Evolutionary conservation across 2,797 vertebrate genomes (phyloP).

Genomic region (Phylloscopus collybita): DNA sequence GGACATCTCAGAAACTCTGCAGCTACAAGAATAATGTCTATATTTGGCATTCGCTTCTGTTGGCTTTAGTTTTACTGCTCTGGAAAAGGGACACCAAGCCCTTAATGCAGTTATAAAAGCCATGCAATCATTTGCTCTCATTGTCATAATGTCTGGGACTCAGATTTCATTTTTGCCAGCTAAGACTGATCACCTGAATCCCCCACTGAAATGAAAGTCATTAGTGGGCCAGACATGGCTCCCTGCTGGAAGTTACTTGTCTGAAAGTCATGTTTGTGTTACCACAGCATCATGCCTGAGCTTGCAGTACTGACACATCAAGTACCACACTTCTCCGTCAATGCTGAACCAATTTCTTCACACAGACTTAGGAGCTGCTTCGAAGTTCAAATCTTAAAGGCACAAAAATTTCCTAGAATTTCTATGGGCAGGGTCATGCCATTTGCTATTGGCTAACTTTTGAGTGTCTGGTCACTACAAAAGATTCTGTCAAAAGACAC

Average conservation of each 20-base stretch:
- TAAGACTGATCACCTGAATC: background rate
- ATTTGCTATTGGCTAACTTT: background rate
- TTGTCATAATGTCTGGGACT: background rate
- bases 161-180: background rate
- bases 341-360: background rate
- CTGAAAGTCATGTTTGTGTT: background rate
- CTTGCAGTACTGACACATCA: background rate
- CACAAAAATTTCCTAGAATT: background rate
- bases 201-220: background rate
- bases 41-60: background rate
- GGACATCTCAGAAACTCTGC: background rate
- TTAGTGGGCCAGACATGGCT: accelerated
- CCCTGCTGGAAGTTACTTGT: background rate
- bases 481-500: background rate
- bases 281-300: background rate
- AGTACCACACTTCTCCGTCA: background rate
- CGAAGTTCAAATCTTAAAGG: background rate
- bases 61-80: background rate
- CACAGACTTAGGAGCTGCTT: accelerated
- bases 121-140: background rate
- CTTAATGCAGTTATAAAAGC: background rate
- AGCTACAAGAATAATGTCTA: background rate
- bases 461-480: background rate
- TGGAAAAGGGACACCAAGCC: background rate
- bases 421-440: background rate